Base-by-base conservation (phyloP, 2,888 invertebrate genomes). In the Philhelius pedissequus region DNA sequence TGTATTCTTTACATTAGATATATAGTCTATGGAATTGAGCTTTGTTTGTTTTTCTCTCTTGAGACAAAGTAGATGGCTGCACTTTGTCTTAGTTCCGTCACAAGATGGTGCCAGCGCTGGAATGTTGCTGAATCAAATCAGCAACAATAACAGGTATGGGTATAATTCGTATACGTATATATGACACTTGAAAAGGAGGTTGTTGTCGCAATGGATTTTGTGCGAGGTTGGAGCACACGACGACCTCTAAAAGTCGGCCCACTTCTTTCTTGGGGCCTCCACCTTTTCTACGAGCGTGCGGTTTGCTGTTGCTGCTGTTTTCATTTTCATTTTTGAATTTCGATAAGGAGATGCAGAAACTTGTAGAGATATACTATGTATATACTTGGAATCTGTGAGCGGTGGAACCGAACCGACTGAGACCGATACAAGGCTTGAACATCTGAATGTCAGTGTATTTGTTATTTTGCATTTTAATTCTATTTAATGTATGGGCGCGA, bases 181-280 rank as follows among this genome's bases (percentile, higher is more conserved):
- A 30, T n/a, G 56, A 48, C 45, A 74, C 62, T 64, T 20, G 25
- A 66, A 70, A 70, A 84, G 73, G 71, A 84, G 75, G 60, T 62
- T 84, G 43, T 27, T 45, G 27, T 20, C 4, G 30, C n/a, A 32
- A 22, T 45, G 43, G 5, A 6, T 48, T 64, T 48, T 40, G 74
- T 70, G 74, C 52, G 38, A 38, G 69, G 40, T 58, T 74, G 52
- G 40, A 71, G 68, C 54, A 76, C 48, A 75, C 45, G 68, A 62
- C 75, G 84, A 84, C 80, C 84, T 84, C 84, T 80, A 84, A 84
- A 83, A 84, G 30, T 60, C 75, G 76, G 71, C 84, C 80, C 84
- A 84, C 80, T 71, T 84, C 48, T 58, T 48, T 56, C 25, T 56
- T 8, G 50, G 73, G 48, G 74, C 74, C 78, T 78, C 78, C 82